Evolutionary conservation across 2,888 invertebrate genomes (phyloP), one percentile per base, ranked within the genome.

Genomic region (Adela reaumurella): DNA sequence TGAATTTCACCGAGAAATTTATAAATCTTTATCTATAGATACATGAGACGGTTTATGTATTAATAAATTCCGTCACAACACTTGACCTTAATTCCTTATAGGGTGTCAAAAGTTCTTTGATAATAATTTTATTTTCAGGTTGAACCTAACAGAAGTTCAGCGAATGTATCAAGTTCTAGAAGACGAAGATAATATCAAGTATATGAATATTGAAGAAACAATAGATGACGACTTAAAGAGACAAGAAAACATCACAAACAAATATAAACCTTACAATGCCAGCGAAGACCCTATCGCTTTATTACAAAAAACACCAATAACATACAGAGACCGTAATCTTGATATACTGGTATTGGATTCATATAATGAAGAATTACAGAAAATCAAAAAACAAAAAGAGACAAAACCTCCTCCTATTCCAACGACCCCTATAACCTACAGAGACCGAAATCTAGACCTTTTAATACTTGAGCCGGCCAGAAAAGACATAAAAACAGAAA

Each of bases 81-180:
- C 8, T 24, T 24, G n/a, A n/a, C n/a, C n/a, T n/a, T n/a, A n/a
- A n/a, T n/a, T n/a, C n/a, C n/a, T n/a, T n/a, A n/a, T n/a, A 46
- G 10, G 14, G 14, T 24, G 6, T 3, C 24, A 20, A 3, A 19
- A 20, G n/a, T n/a, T n/a, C n/a, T n/a, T n/a, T n/a, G n/a, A n/a
- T n/a, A n/a, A n/a, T n/a, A n/a, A n/a, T n/a, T n/a, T n/a, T 48
- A 49, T 53, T 70, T 67, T 6, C 64, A 80, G 80, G 43, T 67
- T 80, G 51, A 78, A 80, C 54, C 65, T 79, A 52, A 76, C 74
- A 44, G 79, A 80, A 63, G 71, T 80, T 16, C 70, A 80, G 52
- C 67, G 71, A 60, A 64, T 78, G 52, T 78, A 76, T 55, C 68
- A 80, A 62, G 67, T 77, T 49, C 59, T 80, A 28, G 79, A 78